phyloP scores from a whole-genome alignment of 1,140 invertebrate genomes.

The Cherax quadricarinatus region DNA sequence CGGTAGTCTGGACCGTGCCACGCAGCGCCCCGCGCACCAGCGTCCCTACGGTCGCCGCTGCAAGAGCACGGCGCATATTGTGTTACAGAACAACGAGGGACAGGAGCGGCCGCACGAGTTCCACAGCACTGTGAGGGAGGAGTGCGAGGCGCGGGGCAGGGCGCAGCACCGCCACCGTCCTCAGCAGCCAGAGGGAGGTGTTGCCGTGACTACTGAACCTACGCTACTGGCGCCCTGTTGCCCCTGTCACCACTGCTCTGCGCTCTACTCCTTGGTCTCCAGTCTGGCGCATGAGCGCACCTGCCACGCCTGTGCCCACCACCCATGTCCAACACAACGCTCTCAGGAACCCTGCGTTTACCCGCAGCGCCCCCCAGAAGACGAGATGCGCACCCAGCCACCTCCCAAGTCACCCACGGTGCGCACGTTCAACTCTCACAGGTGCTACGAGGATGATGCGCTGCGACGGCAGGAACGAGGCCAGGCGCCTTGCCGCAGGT shows the following conservation, averaged over 20 bases:
- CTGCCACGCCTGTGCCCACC: constrained; percentile 34
- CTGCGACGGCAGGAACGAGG: no score
- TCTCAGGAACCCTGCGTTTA: background rate
- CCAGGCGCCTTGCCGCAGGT: background rate
- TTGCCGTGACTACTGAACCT: no score
- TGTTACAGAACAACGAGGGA: constrained; percentile 75
- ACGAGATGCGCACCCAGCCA: background rate
- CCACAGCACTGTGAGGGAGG: constrained; percentile 30
- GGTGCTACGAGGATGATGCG: constrained; percentile 28
- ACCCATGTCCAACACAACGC: background rate
- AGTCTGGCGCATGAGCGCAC: constrained; percentile 33
- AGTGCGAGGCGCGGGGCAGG: constrained; percentile 28
- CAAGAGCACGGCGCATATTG: constrained; percentile 84
- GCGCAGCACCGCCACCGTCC: background rate
- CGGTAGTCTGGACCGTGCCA: constrained; percentile 31
- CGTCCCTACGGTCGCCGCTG: constrained; percentile 79
- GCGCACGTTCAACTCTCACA: constrained; percentile 61
- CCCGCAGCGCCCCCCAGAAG: background rate
- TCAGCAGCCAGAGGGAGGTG: background rate
- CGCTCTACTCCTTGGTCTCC: constrained; percentile 52
- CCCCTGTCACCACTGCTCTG: constrained; percentile 55
- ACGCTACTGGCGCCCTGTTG: constrained; percentile 25
- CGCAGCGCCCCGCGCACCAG: constrained; percentile 65
- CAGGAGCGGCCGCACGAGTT: constrained; percentile 63
- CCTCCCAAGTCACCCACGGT: constrained; percentile 42